Conservation (phyloP, 2,797 vertebrate species). For the Lepus townsendii region DNA sequence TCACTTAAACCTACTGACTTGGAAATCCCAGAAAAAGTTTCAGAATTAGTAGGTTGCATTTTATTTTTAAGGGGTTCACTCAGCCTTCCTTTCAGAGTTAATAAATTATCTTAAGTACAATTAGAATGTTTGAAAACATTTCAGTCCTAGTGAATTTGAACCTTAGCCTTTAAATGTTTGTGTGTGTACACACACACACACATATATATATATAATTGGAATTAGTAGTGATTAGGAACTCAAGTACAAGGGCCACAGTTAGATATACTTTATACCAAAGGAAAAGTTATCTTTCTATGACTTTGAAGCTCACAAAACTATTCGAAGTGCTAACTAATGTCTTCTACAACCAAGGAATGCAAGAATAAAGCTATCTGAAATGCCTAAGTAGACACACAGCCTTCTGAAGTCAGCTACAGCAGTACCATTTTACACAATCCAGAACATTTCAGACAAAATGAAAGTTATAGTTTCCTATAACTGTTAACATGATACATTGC, state of each 20-base stretch:
- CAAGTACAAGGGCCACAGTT: neutral
- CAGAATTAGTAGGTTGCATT: conserved; percentile 76
- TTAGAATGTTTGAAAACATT: conserved; percentile 64
- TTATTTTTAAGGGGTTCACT: conserved; percentile 59
- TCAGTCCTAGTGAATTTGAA: conserved; percentile 50
- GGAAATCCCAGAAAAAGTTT: conserved; percentile 82
- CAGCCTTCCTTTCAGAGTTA: conserved; percentile 74
- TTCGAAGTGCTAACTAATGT: neutral
- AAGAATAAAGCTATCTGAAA: conserved; percentile 70
- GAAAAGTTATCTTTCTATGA: neutral
- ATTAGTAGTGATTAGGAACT: neutral
- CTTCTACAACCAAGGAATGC: conserved; percentile 57
- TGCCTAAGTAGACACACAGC: neutral
- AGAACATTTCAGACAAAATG: conserved; percentile 32
- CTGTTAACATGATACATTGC: neutral
- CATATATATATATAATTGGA: neutral
- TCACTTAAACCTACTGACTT: conserved; percentile 67
- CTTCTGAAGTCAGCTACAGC: conserved; percentile 55
- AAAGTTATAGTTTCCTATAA: conserved; percentile 7
- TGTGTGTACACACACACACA: neutral
- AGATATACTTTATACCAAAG: conserved; percentile 20
- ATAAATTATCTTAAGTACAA: conserved; percentile 58
- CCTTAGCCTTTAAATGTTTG: neutral
- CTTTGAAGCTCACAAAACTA: conserved; percentile 50
- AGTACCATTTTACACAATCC: conserved; percentile 14